These are phyloP conservation scores for Mellilla xanthometata DNA, from an alignment of 2,888 invertebrate genomes.

Conservation along the genomic window DNA sequence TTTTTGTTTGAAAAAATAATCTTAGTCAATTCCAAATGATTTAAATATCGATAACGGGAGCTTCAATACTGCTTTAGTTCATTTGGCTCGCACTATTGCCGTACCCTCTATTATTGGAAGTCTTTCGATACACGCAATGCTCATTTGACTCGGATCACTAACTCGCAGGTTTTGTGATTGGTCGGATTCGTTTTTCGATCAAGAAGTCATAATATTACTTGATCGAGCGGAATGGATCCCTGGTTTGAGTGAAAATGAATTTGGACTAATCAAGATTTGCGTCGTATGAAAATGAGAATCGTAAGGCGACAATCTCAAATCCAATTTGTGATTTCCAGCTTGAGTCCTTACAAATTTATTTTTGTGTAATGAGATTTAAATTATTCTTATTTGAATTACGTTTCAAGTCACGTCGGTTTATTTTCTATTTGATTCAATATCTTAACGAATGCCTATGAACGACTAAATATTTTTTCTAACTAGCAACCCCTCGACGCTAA, in stretches of 20 bases:
- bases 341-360: neutral
- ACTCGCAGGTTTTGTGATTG: constrained; percentile 36
- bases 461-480: neutral
- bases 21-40: no score
- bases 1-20: no score
- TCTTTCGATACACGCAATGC: constrained; percentile 66
- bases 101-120: constrained; percentile 55
- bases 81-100: constrained; percentile 12
- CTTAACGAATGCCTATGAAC: neutral
- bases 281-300: constrained; percentile 14
- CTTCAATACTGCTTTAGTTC: constrained; percentile 11
- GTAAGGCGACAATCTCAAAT: constrained; percentile 13
- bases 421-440: neutral
- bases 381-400: no score
- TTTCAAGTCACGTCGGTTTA: neutral
- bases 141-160: constrained; percentile 59
- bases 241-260: constrained; percentile 20
- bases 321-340: constrained; percentile 13
- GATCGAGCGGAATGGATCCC: constrained; percentile 16
- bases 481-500: neutral
- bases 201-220: constrained; percentile 23
- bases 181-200: constrained; percentile 32
- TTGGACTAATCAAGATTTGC: constrained; percentile 20
- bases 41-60: neutral
- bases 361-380: neutral